Conservation (phyloP, 2,888 invertebrate genomes). For the Apodemia duryi region DNA sequence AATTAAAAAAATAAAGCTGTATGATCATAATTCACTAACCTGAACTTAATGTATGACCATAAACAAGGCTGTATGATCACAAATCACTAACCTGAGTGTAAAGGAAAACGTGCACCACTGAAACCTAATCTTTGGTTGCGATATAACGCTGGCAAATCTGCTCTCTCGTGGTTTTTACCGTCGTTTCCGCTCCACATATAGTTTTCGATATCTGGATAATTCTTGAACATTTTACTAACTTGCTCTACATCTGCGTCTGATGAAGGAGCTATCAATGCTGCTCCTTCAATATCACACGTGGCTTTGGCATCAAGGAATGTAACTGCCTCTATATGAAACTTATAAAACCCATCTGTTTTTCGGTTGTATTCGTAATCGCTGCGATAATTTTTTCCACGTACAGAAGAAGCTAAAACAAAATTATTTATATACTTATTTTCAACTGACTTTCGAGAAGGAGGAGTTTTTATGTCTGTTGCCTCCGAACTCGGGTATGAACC, state of each 20-base stretch:
- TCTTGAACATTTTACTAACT: constrained; percentile 50
- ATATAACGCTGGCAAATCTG: constrained; percentile 32
- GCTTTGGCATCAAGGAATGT: constrained; percentile 15
- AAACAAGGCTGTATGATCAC: no score
- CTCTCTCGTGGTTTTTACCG: constrained; percentile 38
- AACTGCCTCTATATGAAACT: constrained; percentile 46
- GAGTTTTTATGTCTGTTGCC: no score
- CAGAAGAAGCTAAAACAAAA: background rate
- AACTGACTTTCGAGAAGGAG: no score
- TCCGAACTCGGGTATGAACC: no score
- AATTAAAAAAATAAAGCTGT: no score
- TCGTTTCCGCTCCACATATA: constrained; percentile 46
- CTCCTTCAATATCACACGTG: constrained; percentile 46
- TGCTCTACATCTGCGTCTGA: constrained; percentile 42
- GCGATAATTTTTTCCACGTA: constrained; percentile 40
- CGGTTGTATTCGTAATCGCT: constrained; percentile 51
- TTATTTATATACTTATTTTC: no score
- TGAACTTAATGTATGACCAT: no score
- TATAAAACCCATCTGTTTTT: constrained; percentile 53
- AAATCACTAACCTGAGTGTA: background rate
- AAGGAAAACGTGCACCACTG: constrained; percentile 19
- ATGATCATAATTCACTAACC: no score
- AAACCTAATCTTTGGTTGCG: constrained; percentile 32
- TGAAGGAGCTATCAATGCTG: constrained; percentile 40
- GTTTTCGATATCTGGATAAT: constrained; percentile 48